Evolutionary conservation across 2,888 invertebrate species (phyloP), one percentile per base, ranked within the genome.

Genomic region (Bimastos eiseni): DNA sequence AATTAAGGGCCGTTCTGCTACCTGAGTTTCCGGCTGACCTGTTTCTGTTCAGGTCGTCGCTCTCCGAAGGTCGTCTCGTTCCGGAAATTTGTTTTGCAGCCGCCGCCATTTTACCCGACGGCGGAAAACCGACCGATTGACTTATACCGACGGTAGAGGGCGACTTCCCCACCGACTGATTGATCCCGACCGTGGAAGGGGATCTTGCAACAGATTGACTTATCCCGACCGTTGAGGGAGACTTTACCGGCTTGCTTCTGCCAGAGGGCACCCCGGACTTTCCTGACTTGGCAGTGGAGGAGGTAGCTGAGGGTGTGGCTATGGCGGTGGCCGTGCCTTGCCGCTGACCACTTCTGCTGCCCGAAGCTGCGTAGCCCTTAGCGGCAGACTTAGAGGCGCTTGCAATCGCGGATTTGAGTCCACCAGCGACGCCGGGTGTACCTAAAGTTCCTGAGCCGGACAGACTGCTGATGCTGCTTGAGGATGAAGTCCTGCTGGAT

Each of bases 231-330:
- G 86, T 37, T 21, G 86, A 34, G 15, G 83, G 38, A 15, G 90
- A 49, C 49, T 84, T 89, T 21, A n/a, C 83, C 24, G 83, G 49
- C 34, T 86, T 70, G 84, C 83, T 88, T 49, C 91, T 89, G 41
- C 83, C 34, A n/a, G 90, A 90, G 30, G 90, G 89, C 33, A 37
- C 89, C 86, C 34, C 89, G 37, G 70, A 30, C n/a, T 55, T 90
- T n/a, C 55, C 49, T 34, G 70, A n/a, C 37, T 70, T n/a, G 34
- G 33, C 33, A n/a, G 49, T 30, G 70, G 49, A n/a, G 13, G 55
- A 21, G 30, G 90, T 55, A 24, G 49, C 33, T 38, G 89, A 13
- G 44, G 44, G 17, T 70, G n/a, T n/a, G 36, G 86, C 86, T 33
- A 86, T 86, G 36, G 86, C 86, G 36, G 86, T 86, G 36, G 86